phyloP scores from a whole-genome alignment of 2,113 vertebrate genomes.

The Pleuronectes platessa region DNA sequence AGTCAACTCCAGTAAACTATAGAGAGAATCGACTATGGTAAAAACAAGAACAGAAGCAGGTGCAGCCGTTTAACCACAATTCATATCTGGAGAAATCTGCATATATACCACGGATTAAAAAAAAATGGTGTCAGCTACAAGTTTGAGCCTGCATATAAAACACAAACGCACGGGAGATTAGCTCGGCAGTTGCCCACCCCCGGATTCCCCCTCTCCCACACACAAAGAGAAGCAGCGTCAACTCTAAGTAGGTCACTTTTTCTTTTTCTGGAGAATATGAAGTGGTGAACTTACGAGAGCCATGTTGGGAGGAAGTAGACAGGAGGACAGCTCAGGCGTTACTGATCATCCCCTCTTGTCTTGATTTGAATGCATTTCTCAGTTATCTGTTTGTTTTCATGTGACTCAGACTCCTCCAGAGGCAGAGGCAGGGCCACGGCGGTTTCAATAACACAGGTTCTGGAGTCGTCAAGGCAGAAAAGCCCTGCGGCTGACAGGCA shows the following conservation, averaged over 20 bases:
- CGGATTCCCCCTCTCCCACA: constrained; percentile 40
- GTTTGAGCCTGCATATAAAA: constrained; percentile 43
- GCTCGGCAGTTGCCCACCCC: constrained; percentile 52
- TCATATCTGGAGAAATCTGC: constrained; percentile 11
- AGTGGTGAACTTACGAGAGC: constrained; percentile 39
- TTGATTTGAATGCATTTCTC: constrained; percentile 38
- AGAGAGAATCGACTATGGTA: constrained; percentile 23
- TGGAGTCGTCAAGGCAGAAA: constrained; percentile 47
- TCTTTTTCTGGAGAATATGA: constrained; percentile 33
- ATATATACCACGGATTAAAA: constrained; percentile 5
- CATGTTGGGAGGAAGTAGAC: constrained; percentile 18
- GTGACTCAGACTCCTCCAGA: constrained; percentile 38
- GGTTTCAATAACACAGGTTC: constrained; percentile 58
- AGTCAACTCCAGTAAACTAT: constrained; percentile 13
- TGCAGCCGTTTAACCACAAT: constrained; percentile 8
- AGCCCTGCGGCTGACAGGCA: constrained; percentile 40
- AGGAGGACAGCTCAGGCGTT: constrained; percentile 28
- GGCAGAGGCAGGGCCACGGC: constrained; percentile 16
- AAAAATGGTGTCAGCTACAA: constrained; percentile 40
- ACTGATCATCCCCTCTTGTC: constrained; percentile 46
- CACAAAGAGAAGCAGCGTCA: constrained; percentile 45
- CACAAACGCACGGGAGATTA: constrained; percentile 39
- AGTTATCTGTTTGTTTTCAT: background rate
- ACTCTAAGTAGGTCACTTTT: constrained; percentile 70
- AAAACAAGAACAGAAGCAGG: background rate